Conservation (phyloP, 2,797 vertebrate genomes). For the Spinus olivaceus region DNA sequence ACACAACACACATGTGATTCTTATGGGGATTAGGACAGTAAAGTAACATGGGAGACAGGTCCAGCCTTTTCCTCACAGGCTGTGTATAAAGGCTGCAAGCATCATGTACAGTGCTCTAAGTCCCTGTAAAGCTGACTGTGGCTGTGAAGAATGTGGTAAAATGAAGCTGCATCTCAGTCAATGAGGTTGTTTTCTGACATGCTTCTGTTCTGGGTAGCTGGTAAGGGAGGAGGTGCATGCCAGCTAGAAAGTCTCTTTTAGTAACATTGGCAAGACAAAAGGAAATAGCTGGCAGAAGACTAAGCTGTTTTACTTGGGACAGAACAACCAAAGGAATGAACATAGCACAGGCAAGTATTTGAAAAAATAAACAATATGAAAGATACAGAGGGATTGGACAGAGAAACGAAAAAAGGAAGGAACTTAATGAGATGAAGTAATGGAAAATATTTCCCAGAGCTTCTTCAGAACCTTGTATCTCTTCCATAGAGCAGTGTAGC, state of each 20-base stretch:
- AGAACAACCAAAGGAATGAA: neutral
- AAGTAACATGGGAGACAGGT: neutral
- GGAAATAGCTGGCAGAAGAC: conserved; percentile 6
- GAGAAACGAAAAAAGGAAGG: neutral
- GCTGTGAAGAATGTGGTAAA: neutral
- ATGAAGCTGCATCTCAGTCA: neutral
- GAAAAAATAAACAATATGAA: neutral
- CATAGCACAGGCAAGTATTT: neutral
- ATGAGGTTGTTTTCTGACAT: neutral
- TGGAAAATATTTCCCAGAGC: neutral
- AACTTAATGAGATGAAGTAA: neutral
- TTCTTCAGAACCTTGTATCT: neutral
- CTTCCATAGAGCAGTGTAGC: neutral
- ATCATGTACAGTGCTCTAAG: neutral
- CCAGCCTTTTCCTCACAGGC: neutral
- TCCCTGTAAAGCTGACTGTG: neutral
- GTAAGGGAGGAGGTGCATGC: neutral
- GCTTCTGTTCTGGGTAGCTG: conserved; percentile 22
- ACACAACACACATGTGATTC: neutral
- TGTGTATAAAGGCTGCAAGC: neutral
- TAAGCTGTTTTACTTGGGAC: neutral
- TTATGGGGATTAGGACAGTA: neutral
- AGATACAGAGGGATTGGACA: neutral
- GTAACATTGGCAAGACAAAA: conserved; percentile 1
- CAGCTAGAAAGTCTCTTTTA: neutral